Conservation (phyloP, 1,140 invertebrate species). For the Teleogryllus occipitalis region DNA sequence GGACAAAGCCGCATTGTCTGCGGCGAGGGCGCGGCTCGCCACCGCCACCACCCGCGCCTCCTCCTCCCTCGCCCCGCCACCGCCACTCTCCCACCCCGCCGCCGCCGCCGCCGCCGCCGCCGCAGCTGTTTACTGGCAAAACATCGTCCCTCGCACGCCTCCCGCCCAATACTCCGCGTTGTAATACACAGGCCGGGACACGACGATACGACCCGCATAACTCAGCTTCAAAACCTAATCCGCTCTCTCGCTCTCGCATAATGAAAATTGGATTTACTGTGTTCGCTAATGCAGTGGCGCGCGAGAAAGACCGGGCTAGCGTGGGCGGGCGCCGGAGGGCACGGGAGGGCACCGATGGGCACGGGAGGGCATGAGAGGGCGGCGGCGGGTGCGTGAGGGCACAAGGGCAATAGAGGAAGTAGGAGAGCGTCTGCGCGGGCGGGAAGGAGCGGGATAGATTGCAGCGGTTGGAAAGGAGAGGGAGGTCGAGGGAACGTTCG, state of each 20-base stretch:
- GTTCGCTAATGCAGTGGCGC: neutral
- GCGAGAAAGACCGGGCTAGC: neutral
- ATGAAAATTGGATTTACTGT: neutral
- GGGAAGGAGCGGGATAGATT: no score
- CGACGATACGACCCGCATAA: neutral
- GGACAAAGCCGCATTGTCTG: constrained; percentile 3
- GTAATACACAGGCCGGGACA: neutral
- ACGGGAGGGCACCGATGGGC: no score
- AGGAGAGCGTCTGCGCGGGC: no score
- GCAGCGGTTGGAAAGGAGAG: no score
- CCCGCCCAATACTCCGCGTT: neutral
- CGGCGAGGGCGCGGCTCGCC: neutral
- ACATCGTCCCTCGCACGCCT: neutral
- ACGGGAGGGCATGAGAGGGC: no score
- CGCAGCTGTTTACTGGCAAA: neutral
- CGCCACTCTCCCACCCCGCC: no score
- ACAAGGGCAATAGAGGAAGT: no score
- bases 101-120: no score
- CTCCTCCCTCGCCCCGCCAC: neutral
- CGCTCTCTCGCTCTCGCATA: neutral
- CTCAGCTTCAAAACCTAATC: neutral
- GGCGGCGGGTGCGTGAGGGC: no score
- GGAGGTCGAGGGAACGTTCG: no score
- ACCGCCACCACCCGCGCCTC: neutral
- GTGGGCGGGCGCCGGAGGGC: no score